Evolutionary conservation across 2,888 invertebrate species (phyloP), one percentile per base, ranked within the genome.

Genomic region (Rhorus exstirpatorius): DNA sequence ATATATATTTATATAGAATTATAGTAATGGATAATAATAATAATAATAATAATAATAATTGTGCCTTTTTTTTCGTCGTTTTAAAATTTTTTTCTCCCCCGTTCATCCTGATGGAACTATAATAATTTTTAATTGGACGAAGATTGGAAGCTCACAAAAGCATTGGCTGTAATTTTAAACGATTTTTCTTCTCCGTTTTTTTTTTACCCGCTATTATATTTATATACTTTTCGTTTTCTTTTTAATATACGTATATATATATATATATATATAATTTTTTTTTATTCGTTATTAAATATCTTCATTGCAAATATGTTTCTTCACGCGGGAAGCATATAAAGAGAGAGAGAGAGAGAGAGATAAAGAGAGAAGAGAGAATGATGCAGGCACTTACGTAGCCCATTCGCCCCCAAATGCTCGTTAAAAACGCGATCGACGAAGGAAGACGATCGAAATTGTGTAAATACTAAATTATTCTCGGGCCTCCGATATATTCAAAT

Each of bases 151-250:
- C 74, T 80, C 74, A 75, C 49, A 76, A 53, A 38, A 70, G 61
- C 19, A 7, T 19, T 14, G 21, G 41, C 38, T 17, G 31, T 51
- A 17, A n/a, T 14, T 14, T 63, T 63, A n/a, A 24, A 49, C 65
- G 63, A 80, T 78, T 81, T 87, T 86, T 85, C 85, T 65, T 51
- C 46, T 86, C 76, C n/a, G 10, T 83, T 72, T 67, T 67, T 74
- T 38, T 8, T 8, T 26, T 41, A 61, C 31, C 72, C 61, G 60
- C 61, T 53, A 74, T 82, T 80, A 79, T 80, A 83, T 84, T 79
- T 74, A 80, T 86, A 85, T 85, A 88, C 85, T 87, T 84, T 19
- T 44, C 24, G 38, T 71, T 71, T 35, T 10, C 14, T 85, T 77
- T 81, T 78, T 58, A 61, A 51, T 53, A 65, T 76, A 79, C 46